Conservation (phyloP, 2,888 invertebrate species). For the Ceriagrion tenellum region DNA sequence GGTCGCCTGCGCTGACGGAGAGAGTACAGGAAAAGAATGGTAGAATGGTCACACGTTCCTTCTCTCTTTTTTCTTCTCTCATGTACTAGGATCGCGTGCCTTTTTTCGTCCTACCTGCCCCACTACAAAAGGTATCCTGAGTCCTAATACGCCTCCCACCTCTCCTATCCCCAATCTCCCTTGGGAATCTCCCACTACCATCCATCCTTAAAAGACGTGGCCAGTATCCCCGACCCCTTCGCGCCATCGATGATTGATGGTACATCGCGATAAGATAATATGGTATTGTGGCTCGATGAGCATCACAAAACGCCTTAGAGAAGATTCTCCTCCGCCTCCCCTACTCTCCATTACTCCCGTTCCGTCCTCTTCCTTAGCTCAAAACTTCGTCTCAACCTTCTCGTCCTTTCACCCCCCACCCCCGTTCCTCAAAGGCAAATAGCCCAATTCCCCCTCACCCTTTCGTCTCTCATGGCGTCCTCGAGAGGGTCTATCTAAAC, state of each 20-base stretch:
- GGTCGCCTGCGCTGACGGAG: not conserved
- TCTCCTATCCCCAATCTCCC: not conserved
- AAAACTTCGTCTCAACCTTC: not conserved
- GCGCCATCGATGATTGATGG: constrained; percentile 38
- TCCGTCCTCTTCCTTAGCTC: not conserved
- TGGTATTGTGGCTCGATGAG: constrained; percentile 45
- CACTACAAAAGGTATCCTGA: not conserved
- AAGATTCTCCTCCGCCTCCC: not conserved
- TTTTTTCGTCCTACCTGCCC: not conserved
- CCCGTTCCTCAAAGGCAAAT: not conserved
- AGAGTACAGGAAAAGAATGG: not conserved
- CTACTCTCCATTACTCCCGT: not conserved
- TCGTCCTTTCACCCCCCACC: not conserved
- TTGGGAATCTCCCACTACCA: not conserved
- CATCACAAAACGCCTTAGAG: constrained; percentile 32
- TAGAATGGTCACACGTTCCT: not conserved
- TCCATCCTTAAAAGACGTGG: too few species aligned
- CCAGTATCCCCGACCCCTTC: not conserved
- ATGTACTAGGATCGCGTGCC: not conserved
- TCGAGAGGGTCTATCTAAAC: not conserved
- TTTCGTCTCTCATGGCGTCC: not conserved
- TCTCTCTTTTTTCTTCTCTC: not conserved
- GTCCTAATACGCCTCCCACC: not conserved
- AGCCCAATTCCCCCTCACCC: not conserved
- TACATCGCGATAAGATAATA: constrained; percentile 48